phyloP scores from a whole-genome alignment of 2,888 invertebrate genomes.

The Cantharis lateralis region DNA sequence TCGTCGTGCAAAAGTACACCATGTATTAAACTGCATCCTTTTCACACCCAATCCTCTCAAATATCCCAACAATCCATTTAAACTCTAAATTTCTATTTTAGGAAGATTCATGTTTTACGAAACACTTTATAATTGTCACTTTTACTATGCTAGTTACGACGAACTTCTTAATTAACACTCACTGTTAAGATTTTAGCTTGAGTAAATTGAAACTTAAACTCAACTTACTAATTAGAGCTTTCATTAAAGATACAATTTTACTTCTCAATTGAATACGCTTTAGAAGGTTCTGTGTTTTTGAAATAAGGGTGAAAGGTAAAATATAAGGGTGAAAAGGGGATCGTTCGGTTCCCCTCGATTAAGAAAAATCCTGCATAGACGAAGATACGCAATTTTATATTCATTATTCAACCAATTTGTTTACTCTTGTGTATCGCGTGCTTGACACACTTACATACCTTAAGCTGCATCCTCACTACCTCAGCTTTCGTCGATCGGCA shows the following conservation, averaged over 20 bases:
- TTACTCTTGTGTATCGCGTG: neutral
- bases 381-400: neutral
- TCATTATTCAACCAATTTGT: constrained; percentile 3
- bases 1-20: constrained; percentile 43
- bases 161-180: constrained; percentile 7
- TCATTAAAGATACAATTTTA: neutral
- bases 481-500: no score
- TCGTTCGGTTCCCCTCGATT: constrained; percentile 9
- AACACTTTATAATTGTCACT: constrained; percentile 15
- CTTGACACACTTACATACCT: neutral
- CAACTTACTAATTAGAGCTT: neutral
- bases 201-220: neutral
- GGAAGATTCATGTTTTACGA: neutral
- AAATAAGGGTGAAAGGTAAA: neutral
- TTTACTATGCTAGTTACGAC: constrained; percentile 9
- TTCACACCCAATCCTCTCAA: constrained; percentile 21
- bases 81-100: neutral
- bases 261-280: neutral
- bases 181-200: neutral
- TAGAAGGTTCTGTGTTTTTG: neutral
- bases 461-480: neutral
- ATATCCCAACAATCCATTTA: constrained; percentile 10
- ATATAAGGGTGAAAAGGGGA: neutral
- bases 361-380: neutral
- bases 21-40: constrained; percentile 19